Evolutionary conservation across 2,888 invertebrate species (phyloP).

Genomic region (Hydrotaea cyrtoneurina): DNA sequence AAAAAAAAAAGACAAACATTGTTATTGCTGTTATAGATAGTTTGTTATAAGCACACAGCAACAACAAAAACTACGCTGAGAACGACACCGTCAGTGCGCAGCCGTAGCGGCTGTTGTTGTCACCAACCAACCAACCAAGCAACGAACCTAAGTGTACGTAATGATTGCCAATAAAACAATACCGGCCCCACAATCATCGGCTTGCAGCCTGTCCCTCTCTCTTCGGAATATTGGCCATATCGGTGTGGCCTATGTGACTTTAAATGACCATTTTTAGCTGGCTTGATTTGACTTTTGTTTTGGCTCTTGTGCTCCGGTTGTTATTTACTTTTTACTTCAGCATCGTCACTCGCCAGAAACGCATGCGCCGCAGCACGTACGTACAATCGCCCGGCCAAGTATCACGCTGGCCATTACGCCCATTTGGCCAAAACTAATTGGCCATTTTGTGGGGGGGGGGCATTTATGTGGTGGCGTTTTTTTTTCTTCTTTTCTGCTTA

Average conservation of each 20-base stretch:
- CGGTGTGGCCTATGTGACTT: too few species aligned
- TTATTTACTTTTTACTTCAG: conserved; percentile 42
- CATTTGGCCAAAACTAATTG: conserved; percentile 62
- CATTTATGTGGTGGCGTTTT: conserved; percentile 11
- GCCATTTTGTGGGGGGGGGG: conserved; percentile 45
- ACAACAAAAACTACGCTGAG: background rate
- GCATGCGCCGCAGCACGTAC: conserved; percentile 21
- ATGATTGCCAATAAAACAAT: background rate
- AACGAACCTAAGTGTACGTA: background rate
- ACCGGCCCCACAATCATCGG: background rate
- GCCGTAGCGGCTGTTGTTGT: conserved; percentile 17
- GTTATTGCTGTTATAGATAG: conserved; percentile 41
- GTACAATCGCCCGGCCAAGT: background rate
- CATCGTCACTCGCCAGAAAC: conserved; percentile 11
- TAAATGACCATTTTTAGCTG: conserved; percentile 32
- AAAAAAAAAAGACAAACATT: too few species aligned
- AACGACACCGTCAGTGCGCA: background rate
- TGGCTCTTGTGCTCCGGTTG: background rate
- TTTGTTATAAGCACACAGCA: background rate
- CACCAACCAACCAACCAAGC: too few species aligned
- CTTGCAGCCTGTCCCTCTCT: background rate
- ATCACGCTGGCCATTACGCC: conserved; percentile 40
- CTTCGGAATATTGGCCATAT: background rate
- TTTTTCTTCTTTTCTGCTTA: background rate
- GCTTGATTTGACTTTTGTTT: conserved; percentile 29